These are phyloP conservation scores for Notocelia uddmanniana DNA, from an alignment of 2,888 invertebrate genomes.

Conservation along the genomic window DNA sequence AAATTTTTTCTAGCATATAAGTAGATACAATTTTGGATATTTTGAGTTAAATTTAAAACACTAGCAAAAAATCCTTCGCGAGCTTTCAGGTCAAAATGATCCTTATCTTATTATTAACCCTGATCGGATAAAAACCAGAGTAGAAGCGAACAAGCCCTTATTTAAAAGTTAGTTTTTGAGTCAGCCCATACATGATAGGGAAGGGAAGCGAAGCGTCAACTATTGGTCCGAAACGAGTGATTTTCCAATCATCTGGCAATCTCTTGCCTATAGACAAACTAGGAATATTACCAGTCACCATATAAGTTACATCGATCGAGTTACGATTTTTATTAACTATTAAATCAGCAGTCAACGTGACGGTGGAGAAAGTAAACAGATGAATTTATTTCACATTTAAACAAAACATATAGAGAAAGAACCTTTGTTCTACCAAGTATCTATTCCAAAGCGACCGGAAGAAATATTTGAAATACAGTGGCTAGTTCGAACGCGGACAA, in stretches of 20 bases:
- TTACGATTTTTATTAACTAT: too few relatives aligned
- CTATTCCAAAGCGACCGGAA: background rate
- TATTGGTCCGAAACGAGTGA: conserved; percentile 17
- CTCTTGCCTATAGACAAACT: background rate
- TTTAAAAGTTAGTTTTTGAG: background rate
- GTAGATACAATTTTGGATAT: too few relatives aligned
- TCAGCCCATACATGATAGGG: conserved; percentile 2
- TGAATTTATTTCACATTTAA: background rate
- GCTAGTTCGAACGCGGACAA: background rate
- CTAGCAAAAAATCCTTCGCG: too few relatives aligned
- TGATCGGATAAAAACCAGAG: background rate
- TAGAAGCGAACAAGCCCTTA: background rate
- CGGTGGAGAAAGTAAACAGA: background rate
- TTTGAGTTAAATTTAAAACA: too few relatives aligned
- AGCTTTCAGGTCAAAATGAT: too few relatives aligned
- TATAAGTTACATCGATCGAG: background rate
- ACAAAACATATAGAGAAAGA: background rate
- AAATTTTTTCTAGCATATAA: too few relatives aligned
- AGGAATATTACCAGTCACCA: background rate
- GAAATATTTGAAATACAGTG: background rate
- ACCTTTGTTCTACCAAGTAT: too few relatives aligned
- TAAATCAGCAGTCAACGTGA: too few relatives aligned
- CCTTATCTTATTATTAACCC: background rate
- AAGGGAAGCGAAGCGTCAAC: background rate
- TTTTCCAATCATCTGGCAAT: background rate